Conservation (phyloP, 2,797 vertebrate species). For the Amblyopsis hoosieri region DNA sequence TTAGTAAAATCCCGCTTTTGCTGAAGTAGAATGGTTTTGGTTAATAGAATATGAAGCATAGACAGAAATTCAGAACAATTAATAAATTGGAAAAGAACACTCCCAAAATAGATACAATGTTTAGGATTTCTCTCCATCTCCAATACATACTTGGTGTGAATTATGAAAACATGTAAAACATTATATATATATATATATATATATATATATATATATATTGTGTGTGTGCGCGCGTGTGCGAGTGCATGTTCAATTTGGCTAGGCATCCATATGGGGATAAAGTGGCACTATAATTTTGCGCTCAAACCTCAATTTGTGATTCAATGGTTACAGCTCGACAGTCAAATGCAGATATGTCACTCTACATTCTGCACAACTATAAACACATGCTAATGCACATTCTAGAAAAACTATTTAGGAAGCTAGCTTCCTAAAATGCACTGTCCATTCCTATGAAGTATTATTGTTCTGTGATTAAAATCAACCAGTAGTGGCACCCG, state of each 20-base stretch:
- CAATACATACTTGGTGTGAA: conserved; percentile 33
- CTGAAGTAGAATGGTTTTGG: neutral
- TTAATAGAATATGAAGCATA: neutral
- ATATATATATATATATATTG: too few species aligned
- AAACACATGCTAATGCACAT: too few species aligned
- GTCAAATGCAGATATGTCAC: neutral
- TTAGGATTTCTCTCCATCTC: conserved; percentile 16
- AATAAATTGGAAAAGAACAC: conserved; percentile 15
- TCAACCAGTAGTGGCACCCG: too few species aligned
- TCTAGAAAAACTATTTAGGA: too few species aligned
- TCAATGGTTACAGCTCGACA: neutral
- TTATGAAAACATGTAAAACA: conserved; percentile 21
- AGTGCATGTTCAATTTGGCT: conserved; percentile 5
- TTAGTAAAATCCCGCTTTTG: conserved; percentile 16
- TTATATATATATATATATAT: too few species aligned
- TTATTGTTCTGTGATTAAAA: too few species aligned
- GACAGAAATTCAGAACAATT: conserved; percentile 22
- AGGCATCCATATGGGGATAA: conserved; percentile 4
- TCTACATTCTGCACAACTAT: too few species aligned
- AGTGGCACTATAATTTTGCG: conserved; percentile 14
- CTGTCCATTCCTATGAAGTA: too few species aligned
- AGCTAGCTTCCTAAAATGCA: too few species aligned
- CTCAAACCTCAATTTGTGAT: conserved; percentile 7
- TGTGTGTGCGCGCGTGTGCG: neutral
- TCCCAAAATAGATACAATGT: conserved; percentile 17